Conservation (phyloP, 2,797 vertebrate genomes). For the Masticophis lateralis region DNA sequence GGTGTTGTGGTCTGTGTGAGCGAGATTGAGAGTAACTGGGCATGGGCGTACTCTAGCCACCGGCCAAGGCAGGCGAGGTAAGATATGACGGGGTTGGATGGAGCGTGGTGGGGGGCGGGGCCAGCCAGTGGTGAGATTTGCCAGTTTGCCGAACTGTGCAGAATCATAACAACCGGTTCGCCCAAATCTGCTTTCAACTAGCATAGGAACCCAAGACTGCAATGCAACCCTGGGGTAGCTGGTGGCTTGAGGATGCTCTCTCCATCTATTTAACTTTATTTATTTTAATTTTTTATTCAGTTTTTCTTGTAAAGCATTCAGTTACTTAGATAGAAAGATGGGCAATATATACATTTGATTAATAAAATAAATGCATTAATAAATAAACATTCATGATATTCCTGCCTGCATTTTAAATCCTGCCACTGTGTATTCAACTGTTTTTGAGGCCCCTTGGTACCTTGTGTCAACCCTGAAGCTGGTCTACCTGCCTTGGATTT, state of each 20-base stretch:
- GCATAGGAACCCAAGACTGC: background rate
- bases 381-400: background rate
- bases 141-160: too few relatives aligned
- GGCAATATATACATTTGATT: background rate
- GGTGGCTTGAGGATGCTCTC: background rate
- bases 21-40: too few relatives aligned
- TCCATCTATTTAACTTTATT: background rate
- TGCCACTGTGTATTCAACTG: background rate
- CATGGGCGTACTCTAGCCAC: too few relatives aligned
- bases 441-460: background rate
- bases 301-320: background rate
- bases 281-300: background rate
- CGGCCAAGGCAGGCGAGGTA: too few relatives aligned
- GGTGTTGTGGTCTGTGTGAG: too few relatives aligned
- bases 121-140: too few relatives aligned
- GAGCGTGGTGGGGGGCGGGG: too few relatives aligned
- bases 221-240: background rate
- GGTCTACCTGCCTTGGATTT: too few relatives aligned
- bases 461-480: too few relatives aligned
- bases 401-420: background rate
- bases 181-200: background rate
- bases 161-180: too few relatives aligned
- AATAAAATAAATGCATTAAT: background rate
- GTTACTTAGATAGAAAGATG: background rate
- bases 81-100: too few relatives aligned